A percentile compares a stretch with the other conserved stretches of the same genome.
phyloP scores from a whole-genome alignment of 2,113 vertebrate genomes.

The Maccullochella peelii region DNA sequence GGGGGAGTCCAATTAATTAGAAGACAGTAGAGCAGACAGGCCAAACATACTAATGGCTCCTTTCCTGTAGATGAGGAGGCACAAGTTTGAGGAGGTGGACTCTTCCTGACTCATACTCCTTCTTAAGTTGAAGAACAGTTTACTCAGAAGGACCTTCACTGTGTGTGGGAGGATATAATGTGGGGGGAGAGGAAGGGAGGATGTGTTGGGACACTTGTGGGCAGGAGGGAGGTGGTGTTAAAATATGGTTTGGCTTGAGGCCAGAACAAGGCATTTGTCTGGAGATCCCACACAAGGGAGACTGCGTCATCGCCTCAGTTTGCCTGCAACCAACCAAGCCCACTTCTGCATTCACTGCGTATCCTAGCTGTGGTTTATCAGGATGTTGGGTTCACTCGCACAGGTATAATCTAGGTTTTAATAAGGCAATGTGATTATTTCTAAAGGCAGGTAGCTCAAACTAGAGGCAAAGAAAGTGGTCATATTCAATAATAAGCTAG shows the following conservation, averaged over 20 bases:
- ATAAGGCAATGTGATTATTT: background rate
- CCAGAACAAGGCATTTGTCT: conserved; percentile 57
- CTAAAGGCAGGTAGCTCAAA: background rate
- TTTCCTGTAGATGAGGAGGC: conserved; percentile 1
- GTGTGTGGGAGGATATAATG: conserved; percentile 14
- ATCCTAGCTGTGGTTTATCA: background rate
- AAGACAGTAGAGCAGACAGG: background rate
- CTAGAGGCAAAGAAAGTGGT: background rate
- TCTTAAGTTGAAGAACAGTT: conserved; percentile 4
- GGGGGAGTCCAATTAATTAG: conserved; percentile 15
- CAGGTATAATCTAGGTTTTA: conserved; percentile 10
- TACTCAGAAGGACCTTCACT: background rate
- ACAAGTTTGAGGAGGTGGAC: conserved; percentile 8
- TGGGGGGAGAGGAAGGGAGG: conserved; percentile 4
- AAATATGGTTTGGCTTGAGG: conserved; percentile 44
- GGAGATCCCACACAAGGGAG: conserved; percentile 30
- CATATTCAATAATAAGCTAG: background rate
- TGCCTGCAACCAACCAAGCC: conserved; percentile 1
- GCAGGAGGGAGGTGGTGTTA: background rate
- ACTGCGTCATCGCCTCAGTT: conserved; percentile 18
- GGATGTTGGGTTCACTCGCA: background rate
- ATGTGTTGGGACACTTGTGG: background rate
- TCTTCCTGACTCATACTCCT: conserved; percentile 2
- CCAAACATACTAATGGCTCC: conserved; percentile 12
- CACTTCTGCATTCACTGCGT: conserved; percentile 7